Percentiles rank a stretch among this genome's conserved stretches.
These are phyloP conservation scores for Rissa tridactyla DNA, from an alignment of 2,113 vertebrate species.

Conservation along the genomic window DNA sequence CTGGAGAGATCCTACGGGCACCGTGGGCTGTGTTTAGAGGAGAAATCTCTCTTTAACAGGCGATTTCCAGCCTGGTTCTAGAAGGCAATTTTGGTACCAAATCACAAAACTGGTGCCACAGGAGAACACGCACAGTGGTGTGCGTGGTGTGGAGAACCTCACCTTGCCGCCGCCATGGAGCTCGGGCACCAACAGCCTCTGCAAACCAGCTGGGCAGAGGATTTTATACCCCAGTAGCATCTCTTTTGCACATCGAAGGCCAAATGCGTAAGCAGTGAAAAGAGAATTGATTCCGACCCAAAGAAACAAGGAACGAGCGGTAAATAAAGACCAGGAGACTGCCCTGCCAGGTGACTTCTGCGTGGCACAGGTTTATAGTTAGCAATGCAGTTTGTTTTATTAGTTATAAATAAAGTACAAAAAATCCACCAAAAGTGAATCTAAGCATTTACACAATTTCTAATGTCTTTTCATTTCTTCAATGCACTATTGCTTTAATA, in stretches of 20 bases:
- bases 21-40: accelerated
- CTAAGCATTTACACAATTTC: constrained; percentile 97
- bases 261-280: neutral
- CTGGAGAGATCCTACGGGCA: neutral
- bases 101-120: neutral
- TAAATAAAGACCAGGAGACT: neutral
- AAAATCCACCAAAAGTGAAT: constrained; percentile 98
- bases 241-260: neutral
- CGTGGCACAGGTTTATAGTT: constrained; percentile 74
- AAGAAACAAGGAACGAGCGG: neutral
- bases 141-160: neutral
- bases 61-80: neutral
- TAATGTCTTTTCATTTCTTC: constrained; percentile 87
- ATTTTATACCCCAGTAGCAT: neutral
- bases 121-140: accelerated
- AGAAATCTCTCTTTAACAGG: neutral
- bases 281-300: neutral
- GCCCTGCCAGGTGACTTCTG: neutral
- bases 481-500: constrained; percentile 99
- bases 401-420: constrained; percentile 99
- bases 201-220: neutral
- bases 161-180: accelerated
- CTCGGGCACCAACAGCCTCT: neutral
- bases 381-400: constrained; percentile 93
- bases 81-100: neutral